These are phyloP conservation scores for Phyllopteryx taeniolatus DNA, from an alignment of 2,113 vertebrate species.

Conservation along the genomic window DNA sequence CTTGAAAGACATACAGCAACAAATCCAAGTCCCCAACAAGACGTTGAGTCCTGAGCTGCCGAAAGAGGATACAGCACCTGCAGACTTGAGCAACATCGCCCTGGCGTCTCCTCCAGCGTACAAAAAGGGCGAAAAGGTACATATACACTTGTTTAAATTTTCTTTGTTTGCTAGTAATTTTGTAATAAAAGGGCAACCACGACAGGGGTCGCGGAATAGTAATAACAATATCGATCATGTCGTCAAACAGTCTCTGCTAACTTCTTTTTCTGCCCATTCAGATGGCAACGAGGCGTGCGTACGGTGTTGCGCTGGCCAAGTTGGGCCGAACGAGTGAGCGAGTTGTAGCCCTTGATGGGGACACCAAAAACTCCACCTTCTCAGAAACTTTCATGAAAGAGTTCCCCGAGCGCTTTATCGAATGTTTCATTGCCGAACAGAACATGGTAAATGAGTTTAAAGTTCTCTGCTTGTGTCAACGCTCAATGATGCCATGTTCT, in stretches of 20 bases:
- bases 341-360: slow-evolving; percentile 81
- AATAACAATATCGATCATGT: too few relatives aligned
- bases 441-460: slow-evolving; percentile 75
- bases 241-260: not conserved
- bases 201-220: not conserved
- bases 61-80: slow-evolving; percentile 63
- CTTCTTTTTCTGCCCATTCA: slow-evolving; percentile 33
- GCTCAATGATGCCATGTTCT: not conserved
- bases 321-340: slow-evolving; percentile 73
- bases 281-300: slow-evolving; percentile 81
- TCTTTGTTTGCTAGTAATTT: not conserved
- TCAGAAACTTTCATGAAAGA: slow-evolving; percentile 79
- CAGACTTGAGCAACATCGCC: slow-evolving; percentile 57
- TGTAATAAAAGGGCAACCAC: not conserved
- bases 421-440: slow-evolving; percentile 85
- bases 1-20: slow-evolving; percentile 71
- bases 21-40: slow-evolving; percentile 74
- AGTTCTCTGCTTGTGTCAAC: not conserved
- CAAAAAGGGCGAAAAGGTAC: slow-evolving; percentile 80
- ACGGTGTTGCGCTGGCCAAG: slow-evolving; percentile 78
- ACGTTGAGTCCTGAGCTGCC: slow-evolving; percentile 71
- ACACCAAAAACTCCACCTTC: slow-evolving; percentile 85
- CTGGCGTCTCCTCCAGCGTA: slow-evolving; percentile 73
- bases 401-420: slow-evolving; percentile 81
- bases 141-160: not conserved